Base-by-base conservation (phyloP, 2,888 invertebrate species). In the Embidobia sp. region DNA sequence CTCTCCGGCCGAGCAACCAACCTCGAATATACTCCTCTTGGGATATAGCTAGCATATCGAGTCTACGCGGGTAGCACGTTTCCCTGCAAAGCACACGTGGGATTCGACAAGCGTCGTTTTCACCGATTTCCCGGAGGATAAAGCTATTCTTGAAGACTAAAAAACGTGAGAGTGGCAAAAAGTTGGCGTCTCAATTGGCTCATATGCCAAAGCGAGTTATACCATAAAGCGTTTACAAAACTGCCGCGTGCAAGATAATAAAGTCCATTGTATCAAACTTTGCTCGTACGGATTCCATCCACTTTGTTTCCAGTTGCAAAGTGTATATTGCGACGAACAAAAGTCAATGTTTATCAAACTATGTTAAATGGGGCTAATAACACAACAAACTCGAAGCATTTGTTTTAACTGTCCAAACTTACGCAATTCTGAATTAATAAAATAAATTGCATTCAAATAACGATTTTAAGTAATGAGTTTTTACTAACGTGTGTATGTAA, bases 1-100 rank as follows among this genome's bases (percentile, higher is more conserved):
- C n/a, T n/a, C n/a, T n/a, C n/a, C n/a, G n/a, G n/a, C n/a, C n/a
- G n/a, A n/a, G 64, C 53, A 72, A 67, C 49, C 55, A 49, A 42
- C 35, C 57, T 55, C 49, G 73, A 61, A 70, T 78, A 80, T 78
- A 79, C 77, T 66, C 49, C 80, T 78, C 77, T 42, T 49, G 79
- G 79, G 78, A 75, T 40, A 40, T 22, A 29, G 55, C 35, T 19
- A 42, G 57, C 67, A 57, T 67, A 57, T 66, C 67, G n/a, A n/a
- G n/a, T n/a, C 31, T n/a, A n/a, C n/a, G n/a, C n/a, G n/a, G n/a
- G n/a, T n/a, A 59, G 35, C 57, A 69, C 69, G 69, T 69, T 59
- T 59, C 69, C n/a, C 26, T 11, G 49, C 59, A 69, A 42, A 69
- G 49, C 59, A 57, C 69, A 69, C 59, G 33, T 69, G 69, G 69